These are phyloP conservation scores for Diplazon laetatorius DNA, from an alignment of 2,888 invertebrate species.

Conservation along the genomic window DNA sequence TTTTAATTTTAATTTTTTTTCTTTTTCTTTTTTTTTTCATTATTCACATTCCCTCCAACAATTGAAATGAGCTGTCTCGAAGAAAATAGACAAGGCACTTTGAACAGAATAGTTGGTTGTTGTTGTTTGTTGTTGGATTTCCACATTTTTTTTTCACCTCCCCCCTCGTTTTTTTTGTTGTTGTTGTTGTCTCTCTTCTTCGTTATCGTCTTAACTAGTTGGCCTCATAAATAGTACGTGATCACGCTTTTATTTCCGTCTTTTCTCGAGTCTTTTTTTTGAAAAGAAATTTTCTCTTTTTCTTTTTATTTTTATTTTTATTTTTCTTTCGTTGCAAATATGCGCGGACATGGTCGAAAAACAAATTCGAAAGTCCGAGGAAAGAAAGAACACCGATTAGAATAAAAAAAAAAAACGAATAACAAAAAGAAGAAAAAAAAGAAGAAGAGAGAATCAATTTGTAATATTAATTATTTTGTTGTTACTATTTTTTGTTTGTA, in stretches of 20 bases:
- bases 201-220: slow-evolving; percentile 77
- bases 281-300: neutral
- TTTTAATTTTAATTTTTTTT: no score
- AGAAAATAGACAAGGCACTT: slow-evolving; percentile 82
- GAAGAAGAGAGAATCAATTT: no score
- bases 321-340: slow-evolving; percentile 52
- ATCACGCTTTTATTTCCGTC: slow-evolving; percentile 38
- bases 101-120: slow-evolving; percentile 79
- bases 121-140: slow-evolving; percentile 56
- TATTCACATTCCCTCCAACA: slow-evolving; percentile 82
- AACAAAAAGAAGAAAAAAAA: slow-evolving; percentile 62
- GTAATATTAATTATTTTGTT: no score
- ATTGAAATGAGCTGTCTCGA: slow-evolving; percentile 82
- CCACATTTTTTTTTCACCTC: slow-evolving; percentile 64
- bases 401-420: slow-evolving; percentile 53
- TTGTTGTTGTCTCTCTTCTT: slow-evolving; percentile 47
- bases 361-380: no score
- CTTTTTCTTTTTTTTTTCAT: no score
- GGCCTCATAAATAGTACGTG: slow-evolving; percentile 75
- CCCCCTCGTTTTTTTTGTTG: slow-evolving; percentile 60
- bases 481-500: no score
- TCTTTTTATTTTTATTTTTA: slow-evolving; percentile 37
- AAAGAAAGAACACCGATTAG: no score
- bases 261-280: no score
- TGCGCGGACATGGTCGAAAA: slow-evolving; percentile 68